A percentile compares a stretch with the other conserved stretches of the same genome.
Conservation (phyloP, 2,888 invertebrate genomes). For the Orgyia antiqua region DNA sequence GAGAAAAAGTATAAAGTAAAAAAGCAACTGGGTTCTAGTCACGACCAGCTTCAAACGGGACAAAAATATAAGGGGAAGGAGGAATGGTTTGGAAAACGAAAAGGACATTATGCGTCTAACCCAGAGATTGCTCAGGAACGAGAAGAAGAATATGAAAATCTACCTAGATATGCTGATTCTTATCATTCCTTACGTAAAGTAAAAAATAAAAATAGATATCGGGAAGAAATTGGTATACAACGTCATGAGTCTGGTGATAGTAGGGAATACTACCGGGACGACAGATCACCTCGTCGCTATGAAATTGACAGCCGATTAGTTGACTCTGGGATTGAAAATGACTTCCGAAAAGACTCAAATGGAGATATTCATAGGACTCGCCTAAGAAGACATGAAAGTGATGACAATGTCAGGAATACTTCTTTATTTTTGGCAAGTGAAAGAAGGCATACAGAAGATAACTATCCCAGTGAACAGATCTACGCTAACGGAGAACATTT, state of each 20-base stretch:
- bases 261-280: conserved; percentile 62
- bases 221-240: conserved; percentile 53
- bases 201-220: conserved; percentile 69
- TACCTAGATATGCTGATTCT: conserved; percentile 61
- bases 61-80: conserved; percentile 69
- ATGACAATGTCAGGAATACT: conserved; percentile 83
- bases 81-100: conserved; percentile 61
- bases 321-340: conserved; percentile 90
- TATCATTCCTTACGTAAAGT: conserved; percentile 81
- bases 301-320: conserved; percentile 81
- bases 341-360: conserved; percentile 85
- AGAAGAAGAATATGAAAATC: conserved; percentile 68
- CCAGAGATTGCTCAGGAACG: conserved; percentile 78
- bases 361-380: conserved; percentile 65
- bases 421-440: conserved; percentile 85
- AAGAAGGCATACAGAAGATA: conserved; percentile 84
- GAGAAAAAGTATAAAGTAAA: conserved; percentile 70
- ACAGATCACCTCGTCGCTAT: conserved; percentile 61
- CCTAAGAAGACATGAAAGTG: conserved; percentile 75
- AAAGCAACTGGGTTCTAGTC: conserved; percentile 69
- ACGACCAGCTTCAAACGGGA: conserved; percentile 60
- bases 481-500: conserved; percentile 66
- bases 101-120: conserved; percentile 79
- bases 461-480: conserved; percentile 68
- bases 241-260: conserved; percentile 73